Evolutionary conservation across 2,888 invertebrate species (phyloP).

Genomic region (Cenopis cana): DNA sequence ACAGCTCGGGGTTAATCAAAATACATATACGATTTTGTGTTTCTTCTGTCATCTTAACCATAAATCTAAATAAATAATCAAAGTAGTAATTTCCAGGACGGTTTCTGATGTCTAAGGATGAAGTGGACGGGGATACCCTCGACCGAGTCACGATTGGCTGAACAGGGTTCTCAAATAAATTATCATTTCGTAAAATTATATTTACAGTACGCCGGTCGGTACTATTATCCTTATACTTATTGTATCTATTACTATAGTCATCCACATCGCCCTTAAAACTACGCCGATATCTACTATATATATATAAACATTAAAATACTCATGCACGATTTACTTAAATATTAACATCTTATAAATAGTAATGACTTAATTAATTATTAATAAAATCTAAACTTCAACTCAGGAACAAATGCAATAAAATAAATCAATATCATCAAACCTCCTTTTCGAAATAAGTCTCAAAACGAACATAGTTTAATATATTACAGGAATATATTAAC

Average conservation of each 20-base stretch:
- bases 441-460: constrained; percentile 73
- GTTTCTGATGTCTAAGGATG: constrained; percentile 68
- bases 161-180: constrained; percentile 43
- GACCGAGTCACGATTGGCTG: constrained; percentile 8
- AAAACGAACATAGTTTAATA: constrained; percentile 76
- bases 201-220: constrained; percentile 53
- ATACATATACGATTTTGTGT: constrained; percentile 79
- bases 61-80: constrained; percentile 82
- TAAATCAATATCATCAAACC: constrained; percentile 78
- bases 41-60: constrained; percentile 74
- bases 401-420: constrained; percentile 86
- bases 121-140: constrained; percentile 60
- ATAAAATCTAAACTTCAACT: constrained; percentile 84
- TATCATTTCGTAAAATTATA: constrained; percentile 55
- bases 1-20: constrained; percentile 84
- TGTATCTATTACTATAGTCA: constrained; percentile 49
- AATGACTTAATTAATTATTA: constrained; percentile 65
- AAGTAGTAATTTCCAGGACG: constrained; percentile 75
- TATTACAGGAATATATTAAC: constrained; percentile 82
- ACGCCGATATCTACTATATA: constrained; percentile 60
- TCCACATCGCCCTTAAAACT: constrained; percentile 70
- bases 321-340: constrained; percentile 69
- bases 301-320: constrained; percentile 74
- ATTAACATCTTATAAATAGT: constrained; percentile 71
- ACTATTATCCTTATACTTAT: constrained; percentile 46